A percentile compares a stretch with the other conserved stretches of the same genome.
Evolutionary conservation across 2,113 vertebrate species (phyloP).

Genomic region (Chroicocephalus ridibundus): DNA sequence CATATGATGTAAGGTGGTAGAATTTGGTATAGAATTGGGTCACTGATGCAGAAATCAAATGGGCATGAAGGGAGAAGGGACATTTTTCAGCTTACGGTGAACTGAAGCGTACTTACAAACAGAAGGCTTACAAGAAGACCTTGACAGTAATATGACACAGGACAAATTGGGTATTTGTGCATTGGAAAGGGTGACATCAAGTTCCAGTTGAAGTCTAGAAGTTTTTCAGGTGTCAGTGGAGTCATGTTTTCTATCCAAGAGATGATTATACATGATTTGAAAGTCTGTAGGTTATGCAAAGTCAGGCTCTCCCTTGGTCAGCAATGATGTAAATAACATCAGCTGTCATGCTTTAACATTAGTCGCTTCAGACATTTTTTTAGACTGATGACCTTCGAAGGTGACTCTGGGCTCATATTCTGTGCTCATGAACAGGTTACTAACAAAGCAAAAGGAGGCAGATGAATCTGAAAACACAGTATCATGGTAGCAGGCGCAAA

Average conservation of each 20-base stretch:
- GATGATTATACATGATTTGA: background rate
- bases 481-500: background rate
- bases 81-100: background rate
- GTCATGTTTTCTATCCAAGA: background rate
- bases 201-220: background rate
- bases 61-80: background rate
- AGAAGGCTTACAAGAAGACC: background rate
- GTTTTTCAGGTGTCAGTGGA: background rate
- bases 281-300: background rate
- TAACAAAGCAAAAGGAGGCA: background rate
- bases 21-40: background rate
- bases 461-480: background rate
- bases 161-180: background rate
- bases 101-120: background rate
- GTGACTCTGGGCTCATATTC: background rate
- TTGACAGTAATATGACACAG: background rate
- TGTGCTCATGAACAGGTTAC: background rate
- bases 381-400: background rate
- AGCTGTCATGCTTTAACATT: conserved; percentile 6
- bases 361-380: background rate
- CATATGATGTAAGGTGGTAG: background rate
- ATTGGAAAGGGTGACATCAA: background rate
- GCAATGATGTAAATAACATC: background rate
- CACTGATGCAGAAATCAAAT: background rate
- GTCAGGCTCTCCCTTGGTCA: background rate